Evolutionary conservation across 2,113 vertebrate species (phyloP), one percentile per base, ranked within the genome.

Genomic region (Picathartes gymnocephalus): DNA sequence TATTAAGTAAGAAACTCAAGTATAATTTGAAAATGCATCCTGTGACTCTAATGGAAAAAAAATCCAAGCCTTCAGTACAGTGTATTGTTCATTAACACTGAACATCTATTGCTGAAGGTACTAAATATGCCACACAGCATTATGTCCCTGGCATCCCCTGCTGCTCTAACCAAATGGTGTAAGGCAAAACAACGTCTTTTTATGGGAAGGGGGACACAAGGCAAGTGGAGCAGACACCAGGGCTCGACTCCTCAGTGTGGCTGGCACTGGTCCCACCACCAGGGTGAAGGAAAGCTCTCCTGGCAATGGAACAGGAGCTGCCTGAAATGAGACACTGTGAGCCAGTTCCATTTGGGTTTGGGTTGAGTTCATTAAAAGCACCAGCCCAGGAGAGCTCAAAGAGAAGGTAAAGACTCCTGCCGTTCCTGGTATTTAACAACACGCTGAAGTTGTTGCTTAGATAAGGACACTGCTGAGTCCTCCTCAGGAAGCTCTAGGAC

Each of bases 121-220:
- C 62, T 76, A 60, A 85, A 92, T 58, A 70, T n/a, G 64, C 58
- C 64, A 85, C 85, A 35, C 10, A 77, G 31, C 35, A 76, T 79
- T 42, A 76, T 0, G 1, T 27, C 47, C 77, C 60, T 1, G 0
- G 62, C 20, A 64, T 8, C 22, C 62, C 58, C 85, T 2, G 9
- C 68, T 90, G 81, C 68, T 90, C 27, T 51, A 40, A 53, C 56
- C 58, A 82, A 92, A 87, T 10, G 58, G 68, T 4, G 2, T 25
- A 57, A 87, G 22, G 56, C 62, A 61, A 72, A 92, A 82, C 66
- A 53, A 39, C 0, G 6, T 44, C 14, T 70, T 80, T 58, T 80
- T 61, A 83, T 0, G 4, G 73, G 24, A 88, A 88, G 15, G 10
- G 39, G 11, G 18, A 80, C 65, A 81, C 2, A 11, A 73, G n/a